Base-by-base conservation (phyloP, 1,140 invertebrate genomes). In the Grapholita molesta region DNA sequence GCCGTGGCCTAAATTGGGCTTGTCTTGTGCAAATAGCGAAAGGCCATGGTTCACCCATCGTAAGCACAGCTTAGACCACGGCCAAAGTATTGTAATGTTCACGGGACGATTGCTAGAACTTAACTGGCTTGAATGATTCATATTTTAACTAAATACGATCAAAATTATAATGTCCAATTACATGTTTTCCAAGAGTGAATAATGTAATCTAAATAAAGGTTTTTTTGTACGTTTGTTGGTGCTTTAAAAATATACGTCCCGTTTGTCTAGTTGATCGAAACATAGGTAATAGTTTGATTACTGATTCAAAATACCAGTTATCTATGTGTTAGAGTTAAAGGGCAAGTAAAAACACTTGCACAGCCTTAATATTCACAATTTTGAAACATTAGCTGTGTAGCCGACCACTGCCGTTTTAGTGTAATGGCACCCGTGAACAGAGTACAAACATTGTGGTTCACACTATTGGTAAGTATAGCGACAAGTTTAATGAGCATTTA, bases 391-490 rank as follows among this genome's bases (percentile, higher is more conserved):
- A 71, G 28, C 68, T 71, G 57, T 28, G 18, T 67, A 61, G 70
- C 66, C 61, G 32, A 67, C 15, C 61, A 71, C 48, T 61, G 70
- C 70, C 55, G 66, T 68, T 71, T 61, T 68, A 64, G 33, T 52
- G 64, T 68, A 53, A 67, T 28, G 38, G 64, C 57, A 21, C 55
- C 71, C 75, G 82, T 90, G 83, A 80, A 84, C 82, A 78, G 78
- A 90, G 88, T 90, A 90, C 88, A 90, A 85, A 76, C 69, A 70
- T 73, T 70, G 11, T 77, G 57, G 81, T 88, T 88, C 82, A 86
- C 79, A 64, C 73, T 80, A 70, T 77, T 76, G 83, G 80, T 89
- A 89, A 86, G 84, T 83, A 84, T 87, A 83, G 75, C 55, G 28
- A 61, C 55, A 28, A 32, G 0, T 61, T 32, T 32, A 32, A 61